phyloP scores from a whole-genome alignment of 1,140 invertebrate genomes.

The Hypothenemus hampei region DNA sequence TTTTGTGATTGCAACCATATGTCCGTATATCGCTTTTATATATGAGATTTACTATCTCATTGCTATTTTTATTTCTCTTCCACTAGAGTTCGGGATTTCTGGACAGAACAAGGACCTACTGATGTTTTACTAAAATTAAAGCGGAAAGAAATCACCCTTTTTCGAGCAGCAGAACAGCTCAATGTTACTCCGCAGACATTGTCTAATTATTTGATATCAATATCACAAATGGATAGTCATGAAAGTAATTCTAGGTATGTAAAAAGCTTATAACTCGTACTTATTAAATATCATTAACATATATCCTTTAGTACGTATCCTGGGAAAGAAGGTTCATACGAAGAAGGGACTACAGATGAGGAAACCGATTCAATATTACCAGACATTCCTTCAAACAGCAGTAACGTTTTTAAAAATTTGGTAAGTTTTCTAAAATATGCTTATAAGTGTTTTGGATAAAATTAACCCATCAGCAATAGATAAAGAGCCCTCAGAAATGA shows the following conservation, averaged over 20 bases:
- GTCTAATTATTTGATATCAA: conserved; percentile 62
- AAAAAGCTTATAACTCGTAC: conserved; percentile 27
- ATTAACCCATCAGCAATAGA: too few relatives aligned
- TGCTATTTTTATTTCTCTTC: background rate
- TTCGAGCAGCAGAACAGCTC: conserved; percentile 65
- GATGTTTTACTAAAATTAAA: conserved; percentile 66
- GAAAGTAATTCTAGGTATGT: conserved; percentile 46
- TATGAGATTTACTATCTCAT: too few relatives aligned
- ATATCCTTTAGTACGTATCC: conserved; percentile 23
- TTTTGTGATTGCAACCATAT: background rate
- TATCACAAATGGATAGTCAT: conserved; percentile 51
- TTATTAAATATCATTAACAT: too few relatives aligned
- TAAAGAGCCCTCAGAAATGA: too few relatives aligned
- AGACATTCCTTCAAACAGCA: conserved; percentile 35
- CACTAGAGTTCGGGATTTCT: conserved; percentile 66
- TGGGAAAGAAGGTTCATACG: conserved; percentile 28
- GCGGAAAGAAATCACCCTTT: conserved; percentile 64
- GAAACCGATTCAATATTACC: conserved; percentile 41
- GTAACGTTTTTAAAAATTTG: conserved; percentile 33
- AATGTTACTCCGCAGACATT: conserved; percentile 68
- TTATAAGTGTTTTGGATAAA: too few relatives aligned
- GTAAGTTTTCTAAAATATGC: conserved; percentile 18
- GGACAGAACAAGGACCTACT: conserved; percentile 67
- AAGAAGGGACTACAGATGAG: conserved; percentile 48
- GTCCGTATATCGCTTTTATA: too few relatives aligned